phyloP scores from a whole-genome alignment of 2,113 vertebrate species.

The Cercopithecus mona region DNA sequence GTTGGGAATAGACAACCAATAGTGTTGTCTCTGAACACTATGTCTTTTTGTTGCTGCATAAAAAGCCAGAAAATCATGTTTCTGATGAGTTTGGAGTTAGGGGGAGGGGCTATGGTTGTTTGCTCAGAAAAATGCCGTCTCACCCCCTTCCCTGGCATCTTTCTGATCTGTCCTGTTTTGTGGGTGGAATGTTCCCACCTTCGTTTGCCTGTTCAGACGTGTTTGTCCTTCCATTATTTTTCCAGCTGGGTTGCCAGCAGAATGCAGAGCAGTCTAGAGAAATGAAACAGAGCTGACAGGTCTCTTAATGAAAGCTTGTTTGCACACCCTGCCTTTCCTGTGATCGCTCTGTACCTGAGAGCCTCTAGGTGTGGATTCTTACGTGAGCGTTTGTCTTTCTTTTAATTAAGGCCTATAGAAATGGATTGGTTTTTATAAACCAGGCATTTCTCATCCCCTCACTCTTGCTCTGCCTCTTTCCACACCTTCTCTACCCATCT shows the following conservation, averaged over 20 bases:
- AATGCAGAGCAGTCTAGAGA: neutral
- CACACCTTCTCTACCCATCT: neutral
- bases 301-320: conserved; percentile 49
- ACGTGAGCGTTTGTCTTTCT: conserved; percentile 38
- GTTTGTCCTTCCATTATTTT: conserved; percentile 21
- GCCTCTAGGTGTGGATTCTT: conserved; percentile 17
- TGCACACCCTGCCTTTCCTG: neutral
- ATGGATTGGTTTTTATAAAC: conserved; percentile 19
- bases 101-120: neutral
- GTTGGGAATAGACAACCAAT: neutral
- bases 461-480: neutral
- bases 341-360: neutral
- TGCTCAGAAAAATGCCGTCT: neutral
- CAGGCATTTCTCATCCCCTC: conserved; percentile 2
- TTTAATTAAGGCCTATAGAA: conserved; percentile 45
- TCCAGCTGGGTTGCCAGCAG: conserved; percentile 3
- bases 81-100: neutral
- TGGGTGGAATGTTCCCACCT: neutral
- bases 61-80: neutral
- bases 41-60: neutral
- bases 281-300: conserved; percentile 7
- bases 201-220: neutral
- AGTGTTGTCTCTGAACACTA: neutral
- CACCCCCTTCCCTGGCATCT: neutral
- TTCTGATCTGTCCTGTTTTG: neutral